Conservation (phyloP, 2,113 vertebrate genomes). For the Cyprinodon tularosa region DNA sequence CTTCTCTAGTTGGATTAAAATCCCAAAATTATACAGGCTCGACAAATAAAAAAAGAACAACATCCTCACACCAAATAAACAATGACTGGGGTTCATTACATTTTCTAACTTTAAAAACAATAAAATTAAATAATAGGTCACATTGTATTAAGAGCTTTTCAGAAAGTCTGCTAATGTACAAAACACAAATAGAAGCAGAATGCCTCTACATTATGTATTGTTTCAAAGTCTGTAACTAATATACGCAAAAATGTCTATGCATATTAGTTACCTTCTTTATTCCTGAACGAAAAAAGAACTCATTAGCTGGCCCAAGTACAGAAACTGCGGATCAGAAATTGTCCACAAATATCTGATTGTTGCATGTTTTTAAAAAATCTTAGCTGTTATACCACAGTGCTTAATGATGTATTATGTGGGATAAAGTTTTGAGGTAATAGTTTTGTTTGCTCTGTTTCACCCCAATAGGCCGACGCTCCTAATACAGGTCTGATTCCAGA, state of each 20-base stretch:
- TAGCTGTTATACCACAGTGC: not conserved
- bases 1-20: not conserved
- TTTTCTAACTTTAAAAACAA: too few relatives aligned
- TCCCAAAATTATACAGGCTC: too few relatives aligned
- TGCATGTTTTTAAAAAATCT: not conserved
- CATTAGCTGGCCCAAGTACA: not conserved
- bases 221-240: too few relatives aligned
- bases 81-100: too few relatives aligned
- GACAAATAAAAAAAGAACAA: too few relatives aligned
- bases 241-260: not conserved
- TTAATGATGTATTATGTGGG: not conserved
- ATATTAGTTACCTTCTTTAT: not conserved
- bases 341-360: not conserved
- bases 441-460: constrained; percentile 17
- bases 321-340: not conserved
- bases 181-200: too few relatives aligned
- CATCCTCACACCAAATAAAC: too few relatives aligned
- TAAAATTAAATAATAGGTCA: too few relatives aligned
- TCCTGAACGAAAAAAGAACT: not conserved
- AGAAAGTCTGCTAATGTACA: too few relatives aligned
- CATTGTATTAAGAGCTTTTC: too few relatives aligned
- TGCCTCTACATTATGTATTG: too few relatives aligned
- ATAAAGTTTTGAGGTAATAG: not conserved
- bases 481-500: constrained; percentile 88
- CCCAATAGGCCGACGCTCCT: constrained; percentile 85